Evolutionary conservation across 2,797 vertebrate genomes (phyloP).

Genomic region (Babyrousa celebensis): DNA sequence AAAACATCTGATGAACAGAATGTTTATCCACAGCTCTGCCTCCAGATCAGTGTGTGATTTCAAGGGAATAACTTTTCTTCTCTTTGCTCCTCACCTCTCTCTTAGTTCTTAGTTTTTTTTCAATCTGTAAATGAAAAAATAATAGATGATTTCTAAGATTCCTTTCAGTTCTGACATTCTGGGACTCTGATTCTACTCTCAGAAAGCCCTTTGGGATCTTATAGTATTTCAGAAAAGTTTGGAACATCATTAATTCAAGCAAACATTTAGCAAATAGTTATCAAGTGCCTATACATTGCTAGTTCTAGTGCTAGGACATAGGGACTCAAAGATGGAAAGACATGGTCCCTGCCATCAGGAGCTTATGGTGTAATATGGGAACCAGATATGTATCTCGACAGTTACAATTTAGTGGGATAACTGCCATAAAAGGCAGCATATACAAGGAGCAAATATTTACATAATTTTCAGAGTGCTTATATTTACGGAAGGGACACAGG

Average conservation of each 20-base stretch:
- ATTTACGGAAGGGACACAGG: neutral
- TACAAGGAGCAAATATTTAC: neutral
- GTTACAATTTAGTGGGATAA: neutral
- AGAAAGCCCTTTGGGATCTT: neutral
- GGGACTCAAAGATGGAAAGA: neutral
- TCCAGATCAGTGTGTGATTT: neutral
- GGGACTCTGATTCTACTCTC: neutral
- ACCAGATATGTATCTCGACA: too few relatives aligned
- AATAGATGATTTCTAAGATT: neutral
- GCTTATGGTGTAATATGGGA: neutral
- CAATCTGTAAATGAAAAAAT: neutral
- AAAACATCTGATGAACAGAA: neutral
- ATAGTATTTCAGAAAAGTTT: neutral
- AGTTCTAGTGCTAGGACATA: neutral
- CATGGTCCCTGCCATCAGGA: neutral
- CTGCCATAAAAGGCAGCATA: neutral
- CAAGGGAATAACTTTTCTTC: neutral
- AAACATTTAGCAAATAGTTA: neutral
- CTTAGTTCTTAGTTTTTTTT: neutral
- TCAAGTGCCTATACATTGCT: neutral
- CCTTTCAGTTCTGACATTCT: constrained; percentile 1
- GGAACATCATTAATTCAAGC: neutral
- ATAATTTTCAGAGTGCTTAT: neutral
- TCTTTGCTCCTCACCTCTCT: neutral
- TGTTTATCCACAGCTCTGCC: neutral